These are phyloP conservation scores for Amphipoea lucens DNA, from an alignment of 2,888 invertebrate genomes.

Conservation along the genomic window DNA sequence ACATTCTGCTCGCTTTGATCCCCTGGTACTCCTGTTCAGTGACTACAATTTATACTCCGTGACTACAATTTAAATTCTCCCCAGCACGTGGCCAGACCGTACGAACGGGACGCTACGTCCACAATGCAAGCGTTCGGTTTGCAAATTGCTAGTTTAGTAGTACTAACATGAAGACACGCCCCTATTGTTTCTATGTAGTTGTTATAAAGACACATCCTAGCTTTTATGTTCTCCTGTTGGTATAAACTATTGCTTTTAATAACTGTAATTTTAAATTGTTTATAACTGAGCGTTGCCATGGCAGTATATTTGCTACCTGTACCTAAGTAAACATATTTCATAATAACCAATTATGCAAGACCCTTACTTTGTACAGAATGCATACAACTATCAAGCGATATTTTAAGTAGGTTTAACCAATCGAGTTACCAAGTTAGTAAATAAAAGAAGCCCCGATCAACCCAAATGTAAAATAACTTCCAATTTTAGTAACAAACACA, in stretches of 20 bases:
- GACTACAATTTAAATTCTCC: background rate
- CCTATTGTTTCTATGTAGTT: conserved; percentile 4
- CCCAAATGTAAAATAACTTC: background rate
- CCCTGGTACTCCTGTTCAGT: conserved; percentile 22
- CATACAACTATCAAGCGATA: background rate
- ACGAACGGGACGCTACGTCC: background rate
- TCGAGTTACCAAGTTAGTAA: background rate
- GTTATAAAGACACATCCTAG: background rate
- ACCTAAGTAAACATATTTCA: background rate
- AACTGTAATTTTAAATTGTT: background rate
- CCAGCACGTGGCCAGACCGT: background rate
- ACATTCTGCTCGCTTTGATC: conserved; percentile 3
- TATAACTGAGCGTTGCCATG: background rate
- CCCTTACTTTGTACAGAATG: background rate
- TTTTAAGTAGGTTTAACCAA: background rate
- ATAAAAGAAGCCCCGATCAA: background rate
- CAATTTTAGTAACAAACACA: background rate
- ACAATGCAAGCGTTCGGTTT: conserved; percentile 23
- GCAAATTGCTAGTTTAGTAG: conserved; percentile 26
- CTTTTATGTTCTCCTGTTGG: conserved; percentile 28
- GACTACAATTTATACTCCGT: conserved; percentile 7
- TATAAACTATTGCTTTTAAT: conserved; percentile 28
- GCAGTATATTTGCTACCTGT: background rate
- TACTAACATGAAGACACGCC: conserved; percentile 27
- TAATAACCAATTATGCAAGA: background rate